Evolutionary conservation across 1,140 invertebrate genomes (phyloP).

Genomic region (Drosophila sproati): DNA sequence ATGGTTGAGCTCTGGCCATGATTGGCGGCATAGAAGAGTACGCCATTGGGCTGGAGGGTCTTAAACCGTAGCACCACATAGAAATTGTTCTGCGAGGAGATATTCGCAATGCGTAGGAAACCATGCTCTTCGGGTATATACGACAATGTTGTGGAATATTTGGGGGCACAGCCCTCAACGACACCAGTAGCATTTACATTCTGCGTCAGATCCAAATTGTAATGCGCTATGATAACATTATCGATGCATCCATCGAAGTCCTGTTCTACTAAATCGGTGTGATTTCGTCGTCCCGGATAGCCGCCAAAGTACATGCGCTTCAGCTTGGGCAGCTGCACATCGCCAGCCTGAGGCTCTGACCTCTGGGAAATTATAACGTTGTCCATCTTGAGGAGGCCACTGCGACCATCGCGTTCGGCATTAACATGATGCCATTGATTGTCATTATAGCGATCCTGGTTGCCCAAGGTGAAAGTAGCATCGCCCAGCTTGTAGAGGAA

Average conservation of each 20-base stretch:
- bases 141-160: slow-evolving; percentile 84
- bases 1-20: slow-evolving; percentile 88
- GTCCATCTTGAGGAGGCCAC: slow-evolving; percentile 90
- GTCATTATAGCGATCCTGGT: slow-evolving; percentile 90
- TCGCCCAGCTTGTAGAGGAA: slow-evolving; percentile 90
- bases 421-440: slow-evolving; percentile 93
- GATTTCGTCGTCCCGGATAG: slow-evolving; percentile 89
- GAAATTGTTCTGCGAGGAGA: slow-evolving; percentile 86
- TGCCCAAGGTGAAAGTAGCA: slow-evolving; percentile 86
- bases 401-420: slow-evolving; percentile 88
- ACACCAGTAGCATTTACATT: slow-evolving; percentile 92
- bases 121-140: slow-evolving; percentile 86
- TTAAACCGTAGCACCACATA: slow-evolving; percentile 96
- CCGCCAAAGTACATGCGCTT: slow-evolving; percentile 96
- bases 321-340: slow-evolving; percentile 85
- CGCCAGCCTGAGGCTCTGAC: slow-evolving; percentile 77
- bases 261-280: slow-evolving; percentile 87
- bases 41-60: slow-evolving; percentile 90
- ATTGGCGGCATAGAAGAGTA: slow-evolving; percentile 91
- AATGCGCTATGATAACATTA: slow-evolving; percentile 90
- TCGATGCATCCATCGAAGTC: slow-evolving; percentile 98
- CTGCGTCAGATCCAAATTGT: slow-evolving; percentile 91
- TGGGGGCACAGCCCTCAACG: slow-evolving; percentile 92
- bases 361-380: slow-evolving; percentile 84
- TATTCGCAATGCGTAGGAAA: slow-evolving; percentile 88